Evolutionary conservation across 2,113 vertebrate genomes (phyloP).

Genomic region (Candoia aspera): DNA sequence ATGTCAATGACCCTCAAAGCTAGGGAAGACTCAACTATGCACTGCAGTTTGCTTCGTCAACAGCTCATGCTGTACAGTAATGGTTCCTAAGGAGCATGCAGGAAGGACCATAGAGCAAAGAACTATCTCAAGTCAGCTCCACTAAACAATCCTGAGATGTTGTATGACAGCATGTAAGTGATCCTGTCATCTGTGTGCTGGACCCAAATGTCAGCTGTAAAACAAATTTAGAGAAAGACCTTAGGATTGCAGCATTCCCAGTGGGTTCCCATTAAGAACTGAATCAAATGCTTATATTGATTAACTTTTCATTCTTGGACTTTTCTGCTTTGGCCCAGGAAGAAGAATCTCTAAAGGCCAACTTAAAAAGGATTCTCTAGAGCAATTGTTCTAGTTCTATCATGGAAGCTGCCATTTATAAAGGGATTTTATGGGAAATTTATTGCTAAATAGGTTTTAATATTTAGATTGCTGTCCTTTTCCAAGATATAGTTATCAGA

Average conservation of each 20-base stretch:
- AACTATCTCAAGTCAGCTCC: background rate
- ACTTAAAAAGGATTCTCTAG: constrained; percentile 20
- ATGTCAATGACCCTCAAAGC: background rate
- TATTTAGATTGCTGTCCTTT: background rate
- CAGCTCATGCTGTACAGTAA: background rate
- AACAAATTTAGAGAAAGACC: constrained; percentile 31
- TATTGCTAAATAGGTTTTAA: background rate
- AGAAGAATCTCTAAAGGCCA: constrained; percentile 31
- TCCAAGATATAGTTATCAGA: background rate
- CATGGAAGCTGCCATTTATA: constrained; percentile 11
- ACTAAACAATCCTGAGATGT: constrained; percentile 12
- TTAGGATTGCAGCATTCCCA: constrained; percentile 37
- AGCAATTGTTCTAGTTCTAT: background rate
- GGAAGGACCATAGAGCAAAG: background rate
- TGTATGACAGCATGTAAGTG: background rate
- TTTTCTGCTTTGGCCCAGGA: constrained; percentile 29
- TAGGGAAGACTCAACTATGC: background rate
- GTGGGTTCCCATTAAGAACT: constrained; percentile 24
- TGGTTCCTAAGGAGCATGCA: constrained; percentile 14
- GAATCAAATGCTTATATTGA: constrained; percentile 22
- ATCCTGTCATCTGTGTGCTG: constrained; percentile 13
- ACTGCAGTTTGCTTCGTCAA: background rate
- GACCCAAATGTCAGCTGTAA: background rate
- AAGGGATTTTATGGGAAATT: background rate
- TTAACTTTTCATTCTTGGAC: constrained; percentile 26